Conservation (phyloP, 2,888 invertebrate genomes). For the Agonopterix alstromeriana region DNA sequence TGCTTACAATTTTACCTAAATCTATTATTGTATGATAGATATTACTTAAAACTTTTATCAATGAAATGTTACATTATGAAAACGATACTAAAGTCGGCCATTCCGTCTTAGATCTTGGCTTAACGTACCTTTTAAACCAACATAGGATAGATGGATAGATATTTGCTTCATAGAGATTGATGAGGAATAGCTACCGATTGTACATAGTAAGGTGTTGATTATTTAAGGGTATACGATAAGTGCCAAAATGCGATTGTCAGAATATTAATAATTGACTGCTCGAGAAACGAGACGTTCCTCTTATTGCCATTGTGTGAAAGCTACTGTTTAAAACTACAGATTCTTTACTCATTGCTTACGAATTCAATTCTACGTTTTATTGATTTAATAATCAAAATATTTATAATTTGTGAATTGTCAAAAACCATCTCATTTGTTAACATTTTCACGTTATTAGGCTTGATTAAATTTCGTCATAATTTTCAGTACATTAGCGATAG, state of each 20-base stretch:
- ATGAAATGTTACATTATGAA: constrained; percentile 3
- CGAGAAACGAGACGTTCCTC: constrained; percentile 25
- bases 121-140: no score
- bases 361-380: not conserved
- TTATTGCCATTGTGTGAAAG: constrained; percentile 28
- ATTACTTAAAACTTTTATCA: constrained; percentile 10
- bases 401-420: not conserved
- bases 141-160: no score
- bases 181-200: no score
- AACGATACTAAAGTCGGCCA: constrained; percentile 4
- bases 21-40: constrained; percentile 17
- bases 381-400: not conserved
- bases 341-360: not conserved
- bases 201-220: no score
- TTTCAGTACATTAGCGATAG: constrained; percentile 16
- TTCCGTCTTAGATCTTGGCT: not conserved
- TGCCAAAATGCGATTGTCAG: constrained; percentile 10
- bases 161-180: no score
- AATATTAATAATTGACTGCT: constrained; percentile 32
- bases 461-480: not conserved
- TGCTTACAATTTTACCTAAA: constrained; percentile 21
- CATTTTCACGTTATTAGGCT: not conserved
- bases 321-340: constrained; percentile 4
- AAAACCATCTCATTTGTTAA: not conserved
- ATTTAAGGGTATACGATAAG: not conserved